Evolutionary conservation across 2,888 invertebrate genomes (phyloP), one percentile per base, ranked within the genome.

Genomic region (Aproaerema taeniolella): DNA sequence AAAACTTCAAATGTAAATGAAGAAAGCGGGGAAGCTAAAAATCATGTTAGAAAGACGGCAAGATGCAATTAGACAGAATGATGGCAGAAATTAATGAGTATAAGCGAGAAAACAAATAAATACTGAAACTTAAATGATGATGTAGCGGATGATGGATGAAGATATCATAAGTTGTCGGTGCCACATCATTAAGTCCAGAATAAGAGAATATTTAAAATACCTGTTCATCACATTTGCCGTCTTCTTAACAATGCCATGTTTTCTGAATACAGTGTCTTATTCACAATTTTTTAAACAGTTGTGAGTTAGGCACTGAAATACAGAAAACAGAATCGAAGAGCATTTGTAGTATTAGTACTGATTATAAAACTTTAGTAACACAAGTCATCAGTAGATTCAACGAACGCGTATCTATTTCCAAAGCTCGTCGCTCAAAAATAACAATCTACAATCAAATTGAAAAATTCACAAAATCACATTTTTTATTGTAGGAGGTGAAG

Each of bases 31-130:
- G 59, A 56, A 64, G 52, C 64, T 71, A 62, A 67, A 65, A 73
- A 72, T 66, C 52, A 76, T 72, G 74, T 80, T 75, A 80, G 72
- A 82, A 83, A 86, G 86, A 86, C 86, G 86, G 86, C 86, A 86
- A 85, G 81, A 81, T 85, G 86, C 83, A 75, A 78, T 77, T 69
- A 76, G 68, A 74, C 57, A 70, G 66, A 67, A 61, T 58, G 72
- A 74, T 72, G 74, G 63, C 76, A 76, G 65, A 82, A 80, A 85
- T 71, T 63, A 74, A 81, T 76, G 72, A 65, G 63, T 63, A 76
- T 75, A 72, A 74, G 57, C 72, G 59, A 74, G 75, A 77, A 61
- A 72, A 71, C 51, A 71, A 70, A 71, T 56, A 72, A 59, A 50
- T 58, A 65, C 50, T 67, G 67, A 63, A 70, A 76, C 59, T 70